phyloP scores from a whole-genome alignment of 2,113 vertebrate genomes.

The Bettongia penicillata region DNA sequence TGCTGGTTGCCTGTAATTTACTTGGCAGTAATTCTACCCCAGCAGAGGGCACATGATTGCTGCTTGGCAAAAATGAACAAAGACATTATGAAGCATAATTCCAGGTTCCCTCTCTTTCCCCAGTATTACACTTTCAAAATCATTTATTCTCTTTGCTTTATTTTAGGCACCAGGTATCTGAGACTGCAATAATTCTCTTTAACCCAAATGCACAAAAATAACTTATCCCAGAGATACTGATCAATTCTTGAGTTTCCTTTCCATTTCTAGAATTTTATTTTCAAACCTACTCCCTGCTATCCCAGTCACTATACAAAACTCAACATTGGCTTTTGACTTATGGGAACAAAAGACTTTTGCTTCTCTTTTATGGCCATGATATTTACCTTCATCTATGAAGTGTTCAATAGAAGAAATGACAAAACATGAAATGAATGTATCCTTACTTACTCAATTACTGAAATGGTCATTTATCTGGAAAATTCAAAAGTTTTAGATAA shows the following conservation, averaged over 20 bases:
- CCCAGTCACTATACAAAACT: background rate
- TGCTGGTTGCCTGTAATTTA: slow-evolving; percentile 63
- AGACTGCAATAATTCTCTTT: slow-evolving; percentile 35
- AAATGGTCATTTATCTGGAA: background rate
- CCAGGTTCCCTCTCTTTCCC: slow-evolving; percentile 63
- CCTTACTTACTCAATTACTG: background rate
- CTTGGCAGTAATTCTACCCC: slow-evolving; percentile 58
- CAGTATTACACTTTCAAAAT: slow-evolving; percentile 68
- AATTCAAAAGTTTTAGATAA: background rate
- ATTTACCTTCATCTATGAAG: background rate
- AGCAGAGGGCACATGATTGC: slow-evolving; percentile 58
- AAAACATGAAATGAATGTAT: background rate
- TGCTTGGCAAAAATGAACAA: slow-evolving; percentile 66
- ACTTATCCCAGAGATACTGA: slow-evolving; percentile 23
- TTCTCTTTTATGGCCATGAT: background rate
- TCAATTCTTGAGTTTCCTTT: background rate
- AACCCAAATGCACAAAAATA: slow-evolving; percentile 46
- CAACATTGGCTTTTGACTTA: background rate
- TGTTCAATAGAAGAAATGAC: background rate
- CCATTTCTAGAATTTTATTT: background rate
- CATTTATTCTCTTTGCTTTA: slow-evolving; percentile 54
- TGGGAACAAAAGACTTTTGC: background rate
- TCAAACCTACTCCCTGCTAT: background rate
- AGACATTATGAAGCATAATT: slow-evolving; percentile 51
- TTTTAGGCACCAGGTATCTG: slow-evolving; percentile 43